Evolutionary conservation across 2,888 invertebrate genomes (phyloP).

Genomic region (Cyclophora punctaria): DNA sequence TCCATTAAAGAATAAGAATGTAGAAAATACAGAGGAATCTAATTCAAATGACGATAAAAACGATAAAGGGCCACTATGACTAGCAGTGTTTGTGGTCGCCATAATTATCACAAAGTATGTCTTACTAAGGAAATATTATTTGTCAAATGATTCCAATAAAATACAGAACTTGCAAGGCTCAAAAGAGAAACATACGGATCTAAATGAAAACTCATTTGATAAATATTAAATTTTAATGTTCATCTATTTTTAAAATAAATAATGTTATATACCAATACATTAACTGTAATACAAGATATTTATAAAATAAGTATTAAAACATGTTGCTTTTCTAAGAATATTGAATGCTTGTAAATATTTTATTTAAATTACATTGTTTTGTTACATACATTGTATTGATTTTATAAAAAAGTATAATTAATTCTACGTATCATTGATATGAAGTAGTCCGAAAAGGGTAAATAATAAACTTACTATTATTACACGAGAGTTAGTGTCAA

Average conservation of each 20-base stretch:
- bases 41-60: slow-evolving; percentile 25
- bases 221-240: neutral
- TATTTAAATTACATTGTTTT: no score
- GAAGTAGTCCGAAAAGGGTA: no score
- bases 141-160: slow-evolving; percentile 15
- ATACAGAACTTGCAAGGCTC: slow-evolving; percentile 7
- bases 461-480: no score
- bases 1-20: slow-evolving; percentile 50
- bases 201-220: slow-evolving; percentile 1
- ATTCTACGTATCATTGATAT: no score
- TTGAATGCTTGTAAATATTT: neutral
- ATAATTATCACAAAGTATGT: slow-evolving; percentile 49
- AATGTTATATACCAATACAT: no score
- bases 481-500: no score
- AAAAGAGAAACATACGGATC: slow-evolving; percentile 6
- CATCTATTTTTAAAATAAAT: no score
- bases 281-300: no score
- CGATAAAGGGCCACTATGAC: slow-evolving; percentile 58
- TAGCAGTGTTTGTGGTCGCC: slow-evolving; percentile 39
- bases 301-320: no score
- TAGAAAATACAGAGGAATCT: slow-evolving; percentile 21
- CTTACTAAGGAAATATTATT: slow-evolving; percentile 40
- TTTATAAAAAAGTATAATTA: no score
- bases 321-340: neutral
- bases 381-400: neutral